Base-by-base conservation (phyloP, 92 coral and sea anemone species). In the Parazoanthus atlanticus region DNA sequence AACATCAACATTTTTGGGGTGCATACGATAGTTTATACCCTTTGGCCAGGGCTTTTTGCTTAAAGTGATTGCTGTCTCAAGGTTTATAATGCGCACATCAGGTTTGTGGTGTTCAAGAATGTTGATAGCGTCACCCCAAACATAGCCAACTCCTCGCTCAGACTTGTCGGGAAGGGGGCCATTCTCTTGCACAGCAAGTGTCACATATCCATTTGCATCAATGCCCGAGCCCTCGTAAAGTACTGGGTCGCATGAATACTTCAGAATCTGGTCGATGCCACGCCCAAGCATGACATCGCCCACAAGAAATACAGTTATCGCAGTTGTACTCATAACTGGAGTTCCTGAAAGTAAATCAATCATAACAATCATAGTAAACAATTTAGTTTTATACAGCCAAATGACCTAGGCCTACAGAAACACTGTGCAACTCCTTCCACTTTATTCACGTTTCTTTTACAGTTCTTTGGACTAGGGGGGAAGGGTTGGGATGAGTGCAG, bases 271-370 rank as follows among this genome's bases (percentile, higher is more conserved):
- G 86, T 95, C 98, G 77, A 95, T 92, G 46, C 98, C 98, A 65
- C 98, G 93, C 21, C 94, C 98, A 36, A 93, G 82, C 98, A 95
- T 95, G n/a, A 95, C 98, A 78, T 95, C 96, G 26, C 98, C 98
- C 79, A 95, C 98, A 81, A 95, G 77, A 64, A 95, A 95, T 74
- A 95, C 34, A 21, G 91, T 90, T 21, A 86, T 82, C 6, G 88
- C 70, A 8, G 85, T n/a, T 19, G 78, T 46, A 6, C 88, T 80
- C 92, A 90, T 90, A 31, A 72, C 69, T 46, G 25, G 31, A 69
- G 56, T 67, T n/a, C 26, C 73, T 9, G 54, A 64, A 66, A 12
- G n/a, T 19, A 61, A 61, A 61, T 61, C 16, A 6, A 3, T 56
- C 3, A 56, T 56, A 56, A 21, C 16, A 6, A 3, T 56, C 3